Percentiles rank a stretch among this genome's conserved stretches.
phyloP scores from a whole-genome alignment of 1,140 invertebrate genomes.

The Dinothrombium tinctorium region DNA sequence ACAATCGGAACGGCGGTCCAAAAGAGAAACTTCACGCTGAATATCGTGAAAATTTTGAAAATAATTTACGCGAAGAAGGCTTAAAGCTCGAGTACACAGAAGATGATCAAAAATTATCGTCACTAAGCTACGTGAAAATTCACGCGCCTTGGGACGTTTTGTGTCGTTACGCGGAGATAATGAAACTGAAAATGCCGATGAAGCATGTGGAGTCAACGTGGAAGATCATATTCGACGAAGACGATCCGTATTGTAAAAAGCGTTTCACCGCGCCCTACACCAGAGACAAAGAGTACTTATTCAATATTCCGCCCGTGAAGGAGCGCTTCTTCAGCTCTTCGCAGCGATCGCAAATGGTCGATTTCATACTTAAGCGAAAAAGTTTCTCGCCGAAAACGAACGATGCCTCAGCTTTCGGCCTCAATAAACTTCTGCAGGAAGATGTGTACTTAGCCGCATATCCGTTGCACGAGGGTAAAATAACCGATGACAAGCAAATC shows the following conservation, averaged over 20 bases:
- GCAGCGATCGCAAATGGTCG: constrained; percentile 59
- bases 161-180: constrained; percentile 66
- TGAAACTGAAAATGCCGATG: constrained; percentile 84
- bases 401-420: constrained; percentile 20
- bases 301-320: constrained; percentile 39
- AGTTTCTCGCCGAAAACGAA: constrained; percentile 31
- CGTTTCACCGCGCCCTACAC: constrained; percentile 51
- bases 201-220: constrained; percentile 23
- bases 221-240: constrained; percentile 10
- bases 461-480: constrained; percentile 59
- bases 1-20: constrained; percentile 24
- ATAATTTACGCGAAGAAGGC: constrained; percentile 21
- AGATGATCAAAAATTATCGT: constrained; percentile 8
- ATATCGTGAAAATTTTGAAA: constrained; percentile 17
- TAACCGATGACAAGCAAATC: constrained; percentile 1
- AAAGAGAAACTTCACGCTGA: constrained; percentile 12
- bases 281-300: constrained; percentile 43
- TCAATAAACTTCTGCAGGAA: constrained; percentile 51
- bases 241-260: neutral
- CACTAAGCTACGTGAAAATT: constrained; percentile 36
- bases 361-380: constrained; percentile 72
- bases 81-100: constrained; percentile 20
- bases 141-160: constrained; percentile 65
- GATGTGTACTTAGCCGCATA: constrained; percentile 56
- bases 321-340: constrained; percentile 58